A percentile compares a stretch with the other conserved stretches of the same genome.
phyloP scores from a whole-genome alignment of 1,140 invertebrate genomes.

The Phenacoccus solenopsis region DNA sequence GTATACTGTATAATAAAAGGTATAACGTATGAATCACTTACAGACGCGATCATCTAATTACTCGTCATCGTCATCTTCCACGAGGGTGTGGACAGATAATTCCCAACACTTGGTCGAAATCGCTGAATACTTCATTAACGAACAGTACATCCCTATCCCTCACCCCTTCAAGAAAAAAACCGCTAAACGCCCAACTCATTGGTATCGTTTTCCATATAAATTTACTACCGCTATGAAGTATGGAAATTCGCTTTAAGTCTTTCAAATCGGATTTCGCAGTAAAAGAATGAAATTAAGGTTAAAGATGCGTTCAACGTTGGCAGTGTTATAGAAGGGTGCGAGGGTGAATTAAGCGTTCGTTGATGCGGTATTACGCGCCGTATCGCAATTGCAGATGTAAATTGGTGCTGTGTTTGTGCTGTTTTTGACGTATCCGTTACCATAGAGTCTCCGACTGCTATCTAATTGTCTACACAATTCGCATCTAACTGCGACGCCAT shows the following conservation, averaged over 20 bases:
- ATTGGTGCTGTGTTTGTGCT: conserved; percentile 9
- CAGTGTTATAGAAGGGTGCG: not conserved
- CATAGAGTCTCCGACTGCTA: not conserved
- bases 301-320: not conserved
- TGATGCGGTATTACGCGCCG: conserved; percentile 15
- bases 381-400: conserved; percentile 16
- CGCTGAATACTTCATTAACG: not conserved
- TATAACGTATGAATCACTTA: too few species aligned
- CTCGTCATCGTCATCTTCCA: too few species aligned
- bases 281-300: not conserved
- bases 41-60: too few species aligned
- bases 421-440: conserved; percentile 17
- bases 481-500: conserved; percentile 11
- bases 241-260: not conserved
- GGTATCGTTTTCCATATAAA: not conserved
- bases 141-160: not conserved
- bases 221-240: not conserved
- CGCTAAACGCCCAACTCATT: not conserved
- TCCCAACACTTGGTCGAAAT: not conserved
- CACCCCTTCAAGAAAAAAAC: not conserved
- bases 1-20: too few species aligned
- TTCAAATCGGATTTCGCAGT: not conserved
- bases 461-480: conserved; percentile 16
- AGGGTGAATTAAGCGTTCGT: conserved; percentile 12
- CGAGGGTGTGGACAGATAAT: not conserved